These are phyloP conservation scores for Atta colombica DNA, from an alignment of 1,140 invertebrate species.

Conservation along the genomic window DNA sequence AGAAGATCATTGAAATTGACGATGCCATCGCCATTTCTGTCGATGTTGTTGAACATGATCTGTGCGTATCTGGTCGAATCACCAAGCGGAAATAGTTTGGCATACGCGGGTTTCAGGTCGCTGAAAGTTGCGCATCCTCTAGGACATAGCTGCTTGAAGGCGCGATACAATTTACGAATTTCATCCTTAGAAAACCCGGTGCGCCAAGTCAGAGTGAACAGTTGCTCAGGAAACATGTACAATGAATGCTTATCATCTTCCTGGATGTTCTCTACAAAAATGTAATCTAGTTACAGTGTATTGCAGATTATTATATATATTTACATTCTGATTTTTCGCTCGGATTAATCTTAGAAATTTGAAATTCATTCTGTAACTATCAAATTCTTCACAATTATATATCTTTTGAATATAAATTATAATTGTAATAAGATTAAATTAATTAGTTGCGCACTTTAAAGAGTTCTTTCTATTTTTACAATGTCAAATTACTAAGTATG, in stretches of 20 bases:
- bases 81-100: conserved; percentile 82
- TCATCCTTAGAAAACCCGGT: conserved; percentile 81
- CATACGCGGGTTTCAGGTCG: conserved; percentile 79
- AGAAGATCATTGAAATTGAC: conserved; percentile 82
- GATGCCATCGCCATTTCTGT: conserved; percentile 79
- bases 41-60: conserved; percentile 81
- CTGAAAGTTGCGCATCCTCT: conserved; percentile 74
- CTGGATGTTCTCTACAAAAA: conserved; percentile 68
- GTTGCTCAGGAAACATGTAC: conserved; percentile 76
- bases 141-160: conserved; percentile 82
- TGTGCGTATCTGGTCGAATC: conserved; percentile 80
- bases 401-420: not conserved
- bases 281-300: conserved; percentile 44
- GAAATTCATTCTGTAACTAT: not conserved
- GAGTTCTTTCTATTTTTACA: not conserved
- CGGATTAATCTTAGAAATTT: not conserved
- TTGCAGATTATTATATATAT: conserved; percentile 27
- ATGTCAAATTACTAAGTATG: not conserved
- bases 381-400: not conserved
- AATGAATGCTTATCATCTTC: conserved; percentile 64
- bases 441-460: not conserved
- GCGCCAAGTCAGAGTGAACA: conserved; percentile 69
- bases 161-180: conserved; percentile 79
- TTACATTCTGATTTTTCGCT: conserved; percentile 19
- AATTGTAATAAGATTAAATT: not conserved